phyloP scores from a whole-genome alignment of 2,888 invertebrate genomes.

The Bombyx huttoni region DNA sequence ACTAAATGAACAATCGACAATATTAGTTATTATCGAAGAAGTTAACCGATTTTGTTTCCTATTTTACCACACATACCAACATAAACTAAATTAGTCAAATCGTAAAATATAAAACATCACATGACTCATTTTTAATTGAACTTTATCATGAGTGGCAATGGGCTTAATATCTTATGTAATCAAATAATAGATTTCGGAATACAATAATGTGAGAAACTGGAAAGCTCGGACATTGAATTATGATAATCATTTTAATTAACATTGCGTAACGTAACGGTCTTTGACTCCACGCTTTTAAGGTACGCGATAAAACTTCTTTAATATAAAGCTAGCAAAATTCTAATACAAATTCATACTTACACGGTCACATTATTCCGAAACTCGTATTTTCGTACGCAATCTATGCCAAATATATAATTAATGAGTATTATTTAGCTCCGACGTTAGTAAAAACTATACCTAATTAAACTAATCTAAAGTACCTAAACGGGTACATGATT shows the following conservation, averaged over 20 bases:
- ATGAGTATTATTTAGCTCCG: neutral
- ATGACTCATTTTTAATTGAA: neutral
- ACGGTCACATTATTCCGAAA: neutral
- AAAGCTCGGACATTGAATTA: slow-evolving; percentile 40
- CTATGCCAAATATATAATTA: slow-evolving; percentile 1
- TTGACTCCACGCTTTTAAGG: slow-evolving; percentile 16
- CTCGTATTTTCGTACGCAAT: neutral
- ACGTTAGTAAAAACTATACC: slow-evolving; percentile 11
- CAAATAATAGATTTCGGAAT: neutral
- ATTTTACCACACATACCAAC: too few relatives aligned
- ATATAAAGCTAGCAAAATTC: neutral
- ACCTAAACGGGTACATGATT: slow-evolving; percentile 11
- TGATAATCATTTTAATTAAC: slow-evolving; percentile 57
- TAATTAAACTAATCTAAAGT: slow-evolving; percentile 16
- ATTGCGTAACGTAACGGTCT: slow-evolving; percentile 39
- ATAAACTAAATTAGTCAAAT: neutral
- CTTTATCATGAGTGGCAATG: neutral
- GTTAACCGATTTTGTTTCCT: too few relatives aligned
- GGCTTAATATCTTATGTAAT: neutral
- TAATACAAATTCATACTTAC: slow-evolving; percentile 13
- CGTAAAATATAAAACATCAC: neutral
- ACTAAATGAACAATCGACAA: neutral
- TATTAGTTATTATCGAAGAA: neutral
- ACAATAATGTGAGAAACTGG: slow-evolving; percentile 22
- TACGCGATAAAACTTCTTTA: neutral